phyloP scores from a whole-genome alignment of 2,888 invertebrate genomes.

The Masnerella sp. region DNA sequence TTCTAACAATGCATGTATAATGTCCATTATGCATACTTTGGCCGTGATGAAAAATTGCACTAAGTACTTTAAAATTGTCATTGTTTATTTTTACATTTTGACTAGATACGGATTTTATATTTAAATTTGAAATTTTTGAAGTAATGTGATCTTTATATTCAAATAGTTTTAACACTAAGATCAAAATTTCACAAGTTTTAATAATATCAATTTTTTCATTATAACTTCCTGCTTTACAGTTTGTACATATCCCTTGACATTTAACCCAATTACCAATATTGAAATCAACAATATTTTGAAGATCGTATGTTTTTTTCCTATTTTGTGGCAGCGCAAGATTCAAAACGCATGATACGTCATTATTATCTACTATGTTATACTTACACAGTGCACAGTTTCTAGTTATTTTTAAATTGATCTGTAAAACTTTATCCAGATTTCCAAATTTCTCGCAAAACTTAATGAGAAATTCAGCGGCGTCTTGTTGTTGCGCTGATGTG shows the following conservation, averaged over 20 bases:
- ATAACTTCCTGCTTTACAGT: slow-evolving; percentile 5
- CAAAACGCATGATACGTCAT: slow-evolving; percentile 13
- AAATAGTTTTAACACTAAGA: slow-evolving; percentile 31
- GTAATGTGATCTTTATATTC: slow-evolving; percentile 8
- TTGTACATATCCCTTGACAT: slow-evolving; percentile 10
- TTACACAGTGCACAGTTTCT: slow-evolving; percentile 12
- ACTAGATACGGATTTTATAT: slow-evolving; percentile 10
- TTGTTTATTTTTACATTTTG: slow-evolving; percentile 9
- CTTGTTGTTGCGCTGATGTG: slow-evolving; percentile 5
- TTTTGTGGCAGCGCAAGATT: slow-evolving; percentile 11
- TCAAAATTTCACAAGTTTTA: slow-evolving; percentile 10
- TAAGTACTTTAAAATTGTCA: slow-evolving; percentile 7
- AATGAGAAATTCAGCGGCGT: slow-evolving; percentile 25
- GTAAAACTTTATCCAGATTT: slow-evolving; percentile 1
- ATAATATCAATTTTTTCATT: slow-evolving; percentile 20
- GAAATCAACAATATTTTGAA: slow-evolving; percentile 18
- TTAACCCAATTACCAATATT: slow-evolving; percentile 9
- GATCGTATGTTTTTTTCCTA: slow-evolving; percentile 10
- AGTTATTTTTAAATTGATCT: slow-evolving; percentile 6
- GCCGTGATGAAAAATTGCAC: slow-evolving; percentile 19
- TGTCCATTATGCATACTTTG: slow-evolving; percentile 2
- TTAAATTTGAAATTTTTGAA: slow-evolving; percentile 10
- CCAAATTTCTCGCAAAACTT: slow-evolving; percentile 5
- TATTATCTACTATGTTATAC: slow-evolving; percentile 23
- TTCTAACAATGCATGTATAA: slow-evolving; percentile 3